Evolutionary conservation across 2,797 vertebrate species (phyloP).

Genomic region (Molossus alvarezi): DNA sequence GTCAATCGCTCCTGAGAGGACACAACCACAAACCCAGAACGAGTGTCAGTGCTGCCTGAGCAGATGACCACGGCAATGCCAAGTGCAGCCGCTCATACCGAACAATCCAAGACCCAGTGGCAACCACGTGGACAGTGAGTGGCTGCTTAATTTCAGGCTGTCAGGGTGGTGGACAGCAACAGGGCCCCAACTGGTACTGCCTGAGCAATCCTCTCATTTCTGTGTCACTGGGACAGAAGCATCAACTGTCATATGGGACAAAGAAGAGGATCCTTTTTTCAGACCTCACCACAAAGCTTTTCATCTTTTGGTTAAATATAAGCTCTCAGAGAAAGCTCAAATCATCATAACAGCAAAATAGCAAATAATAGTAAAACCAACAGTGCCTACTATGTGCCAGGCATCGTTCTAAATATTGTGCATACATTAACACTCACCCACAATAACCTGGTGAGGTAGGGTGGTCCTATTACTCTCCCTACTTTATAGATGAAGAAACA

Average conservation of each 20-base stretch:
- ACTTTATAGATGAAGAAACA: background rate
- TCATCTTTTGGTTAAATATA: constrained; percentile 35
- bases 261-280: background rate
- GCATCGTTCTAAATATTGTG: background rate
- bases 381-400: background rate
- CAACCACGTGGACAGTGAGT: background rate
- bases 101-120: background rate
- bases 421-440: fast-evolving
- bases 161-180: background rate
- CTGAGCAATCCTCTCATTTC: background rate
- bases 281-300: background rate
- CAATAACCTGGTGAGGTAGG: background rate
- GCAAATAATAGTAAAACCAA: background rate
- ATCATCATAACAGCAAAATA: background rate
- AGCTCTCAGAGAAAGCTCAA: constrained; percentile 16
- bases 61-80: background rate
- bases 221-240: constrained; percentile 6
- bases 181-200: background rate
- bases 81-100: fast-evolving
- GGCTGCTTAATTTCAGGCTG: background rate
- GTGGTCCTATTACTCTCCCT: background rate
- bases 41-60: background rate
- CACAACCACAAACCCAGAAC: background rate
- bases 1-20: background rate
- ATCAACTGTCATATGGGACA: background rate